Base-by-base conservation (phyloP, 1,140 invertebrate genomes). In the Coenobita brevimanus region DNA sequence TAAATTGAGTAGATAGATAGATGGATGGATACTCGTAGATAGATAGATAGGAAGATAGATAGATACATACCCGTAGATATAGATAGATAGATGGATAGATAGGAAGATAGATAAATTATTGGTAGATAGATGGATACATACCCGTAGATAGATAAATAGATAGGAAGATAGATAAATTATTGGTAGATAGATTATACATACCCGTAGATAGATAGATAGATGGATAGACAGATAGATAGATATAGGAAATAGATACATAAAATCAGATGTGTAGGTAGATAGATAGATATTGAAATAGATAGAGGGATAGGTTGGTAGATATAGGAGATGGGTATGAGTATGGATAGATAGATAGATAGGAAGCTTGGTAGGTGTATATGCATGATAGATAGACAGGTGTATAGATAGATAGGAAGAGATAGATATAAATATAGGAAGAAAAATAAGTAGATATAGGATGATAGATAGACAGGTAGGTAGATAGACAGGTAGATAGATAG, bases 21-120 rank as follows among this genome's bases (percentile, higher is more conserved):
- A n/a, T n/a, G n/a, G n/a, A n/a, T n/a, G n/a, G n/a, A n/a, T n/a
- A n/a, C n/a, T n/a, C n/a, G n/a, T n/a, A n/a, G n/a, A n/a, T n/a
- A n/a, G n/a, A n/a, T n/a, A n/a, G n/a, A n/a, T n/a, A n/a, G n/a
- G n/a, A n/a, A n/a, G 64, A 24, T 21, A 24, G 1, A 1, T 24
- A 69, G 24, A 69, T 0, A 69, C 13, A 69, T 27, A 1, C 13
- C 33, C 33, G 24, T 13, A 27, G 13, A 69, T 0, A 69, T 69
- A 69, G 13, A 69, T 69, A 69, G 13, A 69, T 69, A 69, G 13
- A 69, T 69, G 2, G 13, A 69, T 69, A 69, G 13, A 69, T 69
- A 69, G 13, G 24, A 27, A 4, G 13, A 69, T 69, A 69, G 13
- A 69, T 27, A 69, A 27, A 69, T 8, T 17, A 50, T 17, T 8